Percentiles rank a stretch among this genome's conserved stretches.
Conservation (phyloP, 1,140 invertebrate species). For the Conus ventricosus region DNA sequence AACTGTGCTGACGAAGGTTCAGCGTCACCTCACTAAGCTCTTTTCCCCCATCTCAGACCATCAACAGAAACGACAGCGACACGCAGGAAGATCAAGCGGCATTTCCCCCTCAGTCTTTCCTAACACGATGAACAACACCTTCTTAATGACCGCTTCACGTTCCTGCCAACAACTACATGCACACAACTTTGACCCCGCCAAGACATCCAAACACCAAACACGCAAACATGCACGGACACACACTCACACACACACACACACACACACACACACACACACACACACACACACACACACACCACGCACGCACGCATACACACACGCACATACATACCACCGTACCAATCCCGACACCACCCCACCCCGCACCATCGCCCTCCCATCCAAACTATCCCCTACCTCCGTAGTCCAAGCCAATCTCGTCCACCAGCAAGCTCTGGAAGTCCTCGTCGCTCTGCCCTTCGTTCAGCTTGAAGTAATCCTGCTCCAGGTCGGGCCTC, state of each 20-base stretch:
- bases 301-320: too few species aligned
- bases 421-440: constrained; percentile 21
- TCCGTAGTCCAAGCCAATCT: constrained; percentile 43
- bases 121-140: too few species aligned
- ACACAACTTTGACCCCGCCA: background rate
- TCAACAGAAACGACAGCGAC: too few species aligned
- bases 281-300: background rate
- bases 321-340: too few species aligned
- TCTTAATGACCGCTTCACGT: too few species aligned
- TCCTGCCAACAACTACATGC: too few species aligned
- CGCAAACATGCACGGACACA: background rate
- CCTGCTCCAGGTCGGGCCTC: constrained; percentile 28
- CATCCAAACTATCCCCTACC: constrained; percentile 31
- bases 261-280: background rate
- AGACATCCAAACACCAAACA: background rate
- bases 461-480: constrained; percentile 47
- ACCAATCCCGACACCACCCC: background rate
- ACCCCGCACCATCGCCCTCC: background rate
- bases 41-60: too few species aligned
- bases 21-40: too few species aligned
- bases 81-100: too few species aligned
- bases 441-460: constrained; percentile 20
- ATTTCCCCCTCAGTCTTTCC: too few species aligned
- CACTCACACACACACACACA: background rate
- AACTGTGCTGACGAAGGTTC: too few species aligned